Percentiles rank a stretch among this genome's conserved stretches.
Conservation (phyloP, 2,113 vertebrate species). For the Passerina amoena region DNA sequence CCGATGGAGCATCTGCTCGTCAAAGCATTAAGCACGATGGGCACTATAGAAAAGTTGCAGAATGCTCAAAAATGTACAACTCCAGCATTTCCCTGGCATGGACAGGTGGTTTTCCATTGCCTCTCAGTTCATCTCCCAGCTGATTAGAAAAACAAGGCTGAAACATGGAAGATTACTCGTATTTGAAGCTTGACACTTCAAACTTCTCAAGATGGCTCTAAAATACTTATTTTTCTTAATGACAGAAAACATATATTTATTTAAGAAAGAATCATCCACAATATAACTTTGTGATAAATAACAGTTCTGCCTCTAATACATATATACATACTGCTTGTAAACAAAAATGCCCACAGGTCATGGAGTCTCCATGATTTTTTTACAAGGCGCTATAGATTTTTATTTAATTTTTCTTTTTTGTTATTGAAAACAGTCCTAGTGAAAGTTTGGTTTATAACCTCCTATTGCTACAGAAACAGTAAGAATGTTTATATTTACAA, state of each 20-base stretch:
- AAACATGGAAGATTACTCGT: neutral
- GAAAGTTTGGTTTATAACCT: slow-evolving; percentile 72
- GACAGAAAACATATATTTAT: slow-evolving; percentile 52
- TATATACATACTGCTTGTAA: slow-evolving; percentile 68
- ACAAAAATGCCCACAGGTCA: slow-evolving; percentile 64
- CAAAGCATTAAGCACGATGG: neutral
- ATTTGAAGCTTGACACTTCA: slow-evolving; percentile 28
- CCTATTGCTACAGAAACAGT: slow-evolving; percentile 76
- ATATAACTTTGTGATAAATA: slow-evolving; percentile 67
- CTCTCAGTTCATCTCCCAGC: slow-evolving; percentile 27
- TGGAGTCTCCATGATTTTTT: slow-evolving; percentile 68
- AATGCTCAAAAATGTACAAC: neutral
- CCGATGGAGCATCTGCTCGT: neutral
- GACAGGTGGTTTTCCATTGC: neutral
- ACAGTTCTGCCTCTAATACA: slow-evolving; percentile 75
- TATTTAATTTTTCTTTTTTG: neutral
- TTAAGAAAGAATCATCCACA: slow-evolving; percentile 59
- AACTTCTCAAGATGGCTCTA: slow-evolving; percentile 12
- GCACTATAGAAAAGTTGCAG: neutral
- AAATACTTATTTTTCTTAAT: slow-evolving; percentile 8
- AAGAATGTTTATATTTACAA: slow-evolving; percentile 71
- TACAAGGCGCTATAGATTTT: slow-evolving; percentile 60
- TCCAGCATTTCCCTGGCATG: neutral
- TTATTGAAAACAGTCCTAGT: slow-evolving; percentile 70
- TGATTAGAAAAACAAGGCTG: slow-evolving; percentile 35